Percentiles rank a stretch among this genome's conserved stretches.
Conservation (phyloP, 1,140 invertebrate species). For the Agraylea sexmaculata region DNA sequence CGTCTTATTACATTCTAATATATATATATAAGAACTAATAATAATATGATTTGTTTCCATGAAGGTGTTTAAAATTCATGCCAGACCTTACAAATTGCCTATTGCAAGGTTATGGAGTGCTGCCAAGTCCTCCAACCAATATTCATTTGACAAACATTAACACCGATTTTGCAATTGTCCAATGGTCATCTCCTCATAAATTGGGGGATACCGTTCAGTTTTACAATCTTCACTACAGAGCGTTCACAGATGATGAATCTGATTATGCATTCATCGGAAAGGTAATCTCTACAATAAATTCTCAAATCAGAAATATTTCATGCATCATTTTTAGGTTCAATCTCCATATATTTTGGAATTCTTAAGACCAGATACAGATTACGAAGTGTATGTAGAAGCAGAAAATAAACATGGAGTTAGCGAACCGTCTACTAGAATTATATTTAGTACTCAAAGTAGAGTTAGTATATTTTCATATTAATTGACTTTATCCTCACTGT, state of each 20-base stretch:
- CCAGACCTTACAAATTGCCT: conserved; percentile 65
- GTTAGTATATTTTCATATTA: conserved; percentile 24
- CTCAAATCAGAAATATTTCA: neutral
- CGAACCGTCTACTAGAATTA: conserved; percentile 56
- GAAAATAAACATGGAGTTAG: conserved; percentile 67
- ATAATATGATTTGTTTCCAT: neutral
- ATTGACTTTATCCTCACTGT: neutral
- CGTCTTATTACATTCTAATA: conserved; percentile 26
- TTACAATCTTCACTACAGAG: conserved; percentile 57
- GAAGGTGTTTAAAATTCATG: conserved; percentile 69
- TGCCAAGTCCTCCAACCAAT: conserved; percentile 55
- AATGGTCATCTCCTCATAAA: conserved; percentile 59
- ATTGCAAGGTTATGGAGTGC: conserved; percentile 69
- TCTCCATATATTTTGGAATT: conserved; percentile 65
- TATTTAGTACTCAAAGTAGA: conserved; percentile 59
- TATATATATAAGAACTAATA: neutral
- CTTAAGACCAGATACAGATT: conserved; percentile 57
- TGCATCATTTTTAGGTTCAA: conserved; percentile 34
- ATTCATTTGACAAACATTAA: conserved; percentile 60
- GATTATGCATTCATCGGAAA: conserved; percentile 10
- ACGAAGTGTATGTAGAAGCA: conserved; percentile 76
- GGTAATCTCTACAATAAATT: conserved; percentile 4
- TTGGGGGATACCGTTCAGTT: conserved; percentile 56
- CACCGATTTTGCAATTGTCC: conserved; percentile 61
- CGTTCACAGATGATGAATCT: conserved; percentile 25